phyloP scores from a whole-genome alignment of 2,797 vertebrate genomes.

The Sphenodon punctatus region DNA sequence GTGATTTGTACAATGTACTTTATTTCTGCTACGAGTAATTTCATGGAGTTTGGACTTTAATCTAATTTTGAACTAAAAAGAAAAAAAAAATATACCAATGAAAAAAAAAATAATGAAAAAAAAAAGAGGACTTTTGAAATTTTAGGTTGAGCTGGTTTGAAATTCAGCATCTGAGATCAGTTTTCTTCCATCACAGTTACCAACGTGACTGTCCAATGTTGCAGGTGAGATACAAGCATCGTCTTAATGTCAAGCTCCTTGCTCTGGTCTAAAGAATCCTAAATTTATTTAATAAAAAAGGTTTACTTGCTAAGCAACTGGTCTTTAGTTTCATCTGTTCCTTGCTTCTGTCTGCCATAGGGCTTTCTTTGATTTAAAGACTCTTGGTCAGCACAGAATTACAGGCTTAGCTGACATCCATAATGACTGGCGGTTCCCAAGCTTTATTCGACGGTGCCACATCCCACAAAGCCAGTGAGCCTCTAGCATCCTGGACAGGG shows the following conservation, averaged over 20 bases:
- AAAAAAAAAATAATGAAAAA: background rate
- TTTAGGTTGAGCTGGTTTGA: conserved; percentile 36
- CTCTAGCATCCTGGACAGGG: too few relatives aligned
- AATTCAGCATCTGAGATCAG: conserved; percentile 29
- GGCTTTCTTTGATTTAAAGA: background rate
- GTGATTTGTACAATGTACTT: conserved; percentile 80
- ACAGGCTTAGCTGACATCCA: too few relatives aligned
- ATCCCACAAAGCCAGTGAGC: too few relatives aligned
- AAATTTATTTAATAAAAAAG: conserved; percentile 81
- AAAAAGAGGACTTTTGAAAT: conserved; percentile 30
- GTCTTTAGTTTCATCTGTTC: background rate
- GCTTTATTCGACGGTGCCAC: too few relatives aligned
- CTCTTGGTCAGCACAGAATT: too few relatives aligned
- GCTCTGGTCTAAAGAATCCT: conserved; percentile 68
- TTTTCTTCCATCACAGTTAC: conserved; percentile 52
- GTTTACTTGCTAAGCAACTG: conserved; percentile 73
- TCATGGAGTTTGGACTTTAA: conserved; percentile 73
- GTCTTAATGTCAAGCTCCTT: conserved; percentile 62
- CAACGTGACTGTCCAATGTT: conserved; percentile 43
- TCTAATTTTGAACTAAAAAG: conserved; percentile 66
- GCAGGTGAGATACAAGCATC: conserved; percentile 45
- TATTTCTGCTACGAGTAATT: conserved; percentile 80
- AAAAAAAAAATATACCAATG: too few relatives aligned
- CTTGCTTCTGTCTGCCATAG: background rate
- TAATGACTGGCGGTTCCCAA: too few relatives aligned